phyloP scores from a whole-genome alignment of 2,888 invertebrate species.

The Reticulitermes lucifugus region DNA sequence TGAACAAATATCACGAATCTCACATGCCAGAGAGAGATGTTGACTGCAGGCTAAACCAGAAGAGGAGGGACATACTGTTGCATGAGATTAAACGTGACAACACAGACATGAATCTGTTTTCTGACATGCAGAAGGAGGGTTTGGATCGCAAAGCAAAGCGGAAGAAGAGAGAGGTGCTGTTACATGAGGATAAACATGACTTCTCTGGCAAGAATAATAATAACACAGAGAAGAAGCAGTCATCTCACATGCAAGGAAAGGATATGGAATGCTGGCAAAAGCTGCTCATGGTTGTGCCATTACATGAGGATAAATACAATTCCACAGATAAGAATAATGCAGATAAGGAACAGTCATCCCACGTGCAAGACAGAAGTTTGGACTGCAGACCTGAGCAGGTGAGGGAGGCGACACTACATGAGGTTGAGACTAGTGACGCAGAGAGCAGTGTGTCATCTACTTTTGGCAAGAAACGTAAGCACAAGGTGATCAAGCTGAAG shows the following conservation, averaged over 20 bases:
- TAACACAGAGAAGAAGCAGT: neutral
- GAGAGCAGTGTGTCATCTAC: neutral
- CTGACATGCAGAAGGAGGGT: too few relatives aligned
- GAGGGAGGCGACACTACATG: neutral
- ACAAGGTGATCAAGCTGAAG: conserved; percentile 29
- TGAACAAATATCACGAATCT: too few relatives aligned
- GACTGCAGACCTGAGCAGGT: neutral
- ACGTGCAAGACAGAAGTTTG: neutral
- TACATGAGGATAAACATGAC: too few relatives aligned
- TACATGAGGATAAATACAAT: neutral
- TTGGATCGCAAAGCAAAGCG: too few relatives aligned
- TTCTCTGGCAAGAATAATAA: too few relatives aligned
- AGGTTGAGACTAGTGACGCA: neutral
- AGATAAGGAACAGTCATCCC: neutral
- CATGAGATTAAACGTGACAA: too few relatives aligned
- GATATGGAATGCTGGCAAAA: neutral
- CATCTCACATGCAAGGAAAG: neutral
- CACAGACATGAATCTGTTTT: too few relatives aligned
- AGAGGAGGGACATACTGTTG: too few relatives aligned
- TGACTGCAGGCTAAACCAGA: too few relatives aligned
- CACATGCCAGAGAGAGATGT: too few relatives aligned
- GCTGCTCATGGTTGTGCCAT: neutral
- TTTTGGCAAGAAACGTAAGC: neutral
- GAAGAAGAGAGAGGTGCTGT: too few relatives aligned
- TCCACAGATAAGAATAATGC: neutral